These are phyloP conservation scores for Phyllotreta striolata DNA, from an alignment of 2,888 invertebrate genomes.

Conservation along the genomic window DNA sequence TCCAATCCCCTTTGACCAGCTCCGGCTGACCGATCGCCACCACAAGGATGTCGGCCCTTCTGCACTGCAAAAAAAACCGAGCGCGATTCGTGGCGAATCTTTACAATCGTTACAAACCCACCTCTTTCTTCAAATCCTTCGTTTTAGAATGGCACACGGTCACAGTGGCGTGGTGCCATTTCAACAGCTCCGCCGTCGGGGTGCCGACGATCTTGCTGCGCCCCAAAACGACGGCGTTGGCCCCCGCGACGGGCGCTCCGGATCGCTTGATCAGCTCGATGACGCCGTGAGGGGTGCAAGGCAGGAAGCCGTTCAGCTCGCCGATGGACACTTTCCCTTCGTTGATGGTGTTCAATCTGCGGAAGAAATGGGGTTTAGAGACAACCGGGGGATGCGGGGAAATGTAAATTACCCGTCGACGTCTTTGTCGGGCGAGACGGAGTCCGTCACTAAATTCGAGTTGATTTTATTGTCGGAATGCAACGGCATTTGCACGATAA, in stretches of 20 bases:
- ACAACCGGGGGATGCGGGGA: not conserved
- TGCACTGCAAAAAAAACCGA: constrained; percentile 52
- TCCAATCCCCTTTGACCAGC: constrained; percentile 93
- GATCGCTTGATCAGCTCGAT: constrained; percentile 88
- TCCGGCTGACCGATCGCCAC: constrained; percentile 92
- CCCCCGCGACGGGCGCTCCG: constrained; percentile 80
- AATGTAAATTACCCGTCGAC: constrained; percentile 83
- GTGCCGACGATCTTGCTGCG: constrained; percentile 98
- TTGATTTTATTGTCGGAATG: constrained; percentile 86
- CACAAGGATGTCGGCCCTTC: constrained; percentile 93
- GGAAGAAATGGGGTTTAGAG: constrained; percentile 18
- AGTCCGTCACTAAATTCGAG: constrained; percentile 85
- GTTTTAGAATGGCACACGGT: constrained; percentile 98
- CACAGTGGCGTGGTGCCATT: constrained; percentile 97
- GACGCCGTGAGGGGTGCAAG: constrained; percentile 97
- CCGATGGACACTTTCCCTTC: constrained; percentile 93
- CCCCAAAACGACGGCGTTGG: constrained; percentile 91
- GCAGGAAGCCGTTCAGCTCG: constrained; percentile 87
- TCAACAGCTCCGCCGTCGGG: constrained; percentile 91
- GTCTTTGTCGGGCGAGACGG: constrained; percentile 89
- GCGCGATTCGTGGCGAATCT: not conserved
- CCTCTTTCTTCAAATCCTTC: constrained; percentile 77
- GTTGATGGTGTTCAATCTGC: constrained; percentile 85
- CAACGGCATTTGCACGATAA: constrained; percentile 96
- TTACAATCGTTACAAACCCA: constrained; percentile 51